These are phyloP conservation scores for Anorthoa munda DNA, from an alignment of 2,888 invertebrate genomes.

Conservation along the genomic window DNA sequence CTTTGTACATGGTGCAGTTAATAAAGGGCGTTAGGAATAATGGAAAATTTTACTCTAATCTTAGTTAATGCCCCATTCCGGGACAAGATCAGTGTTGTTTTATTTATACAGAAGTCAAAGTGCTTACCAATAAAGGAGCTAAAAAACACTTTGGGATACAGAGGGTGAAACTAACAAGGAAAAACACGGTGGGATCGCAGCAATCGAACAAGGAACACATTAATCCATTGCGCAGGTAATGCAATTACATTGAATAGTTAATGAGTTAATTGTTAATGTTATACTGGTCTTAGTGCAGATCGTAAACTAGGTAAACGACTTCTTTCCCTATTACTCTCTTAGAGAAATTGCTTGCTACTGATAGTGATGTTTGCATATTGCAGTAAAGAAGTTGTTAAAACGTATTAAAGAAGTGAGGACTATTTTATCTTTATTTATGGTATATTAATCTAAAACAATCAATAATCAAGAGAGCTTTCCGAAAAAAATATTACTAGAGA, in stretches of 20 bases:
- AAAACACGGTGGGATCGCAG: slow-evolving; percentile 48
- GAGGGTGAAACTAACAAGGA: slow-evolving; percentile 43
- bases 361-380: slow-evolving; percentile 42
- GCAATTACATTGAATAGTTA: slow-evolving; percentile 65
- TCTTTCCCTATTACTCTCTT: slow-evolving; percentile 54
- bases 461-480: neutral
- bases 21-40: slow-evolving; percentile 15
- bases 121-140: slow-evolving; percentile 38
- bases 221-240: slow-evolving; percentile 61
- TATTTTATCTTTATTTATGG: slow-evolving; percentile 18
- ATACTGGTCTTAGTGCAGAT: slow-evolving; percentile 49
- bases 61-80: neutral
- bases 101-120: slow-evolving; percentile 33
- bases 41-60: neutral
- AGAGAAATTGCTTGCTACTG: slow-evolving; percentile 48
- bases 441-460: slow-evolving; percentile 13
- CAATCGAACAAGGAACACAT: slow-evolving; percentile 60
- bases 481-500: neutral
- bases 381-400: slow-evolving; percentile 45
- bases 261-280: slow-evolving; percentile 66
- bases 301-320: slow-evolving; percentile 61
- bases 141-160: slow-evolving; percentile 50
- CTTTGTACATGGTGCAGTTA: slow-evolving; percentile 24
- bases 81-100: slow-evolving; percentile 12
- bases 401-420: slow-evolving; percentile 27